A percentile compares a stretch with the other conserved stretches of the same genome.
These are phyloP conservation scores for Epinephelus malabaricus DNA, from an alignment of 2,797 vertebrate genomes.

Conservation along the genomic window DNA sequence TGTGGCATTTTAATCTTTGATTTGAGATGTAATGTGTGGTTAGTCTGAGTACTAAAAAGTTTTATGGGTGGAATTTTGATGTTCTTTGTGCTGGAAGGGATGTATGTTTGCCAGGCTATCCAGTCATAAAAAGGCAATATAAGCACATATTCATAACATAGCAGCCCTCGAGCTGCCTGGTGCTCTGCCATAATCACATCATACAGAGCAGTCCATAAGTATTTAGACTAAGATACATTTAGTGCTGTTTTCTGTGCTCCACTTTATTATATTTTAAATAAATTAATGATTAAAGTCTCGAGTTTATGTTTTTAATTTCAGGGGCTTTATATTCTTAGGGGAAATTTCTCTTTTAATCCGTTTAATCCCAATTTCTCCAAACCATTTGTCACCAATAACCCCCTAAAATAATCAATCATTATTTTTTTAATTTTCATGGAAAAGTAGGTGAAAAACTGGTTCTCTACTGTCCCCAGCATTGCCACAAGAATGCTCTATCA, in stretches of 20 bases:
- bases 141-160: conserved; percentile 32
- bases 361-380: no score
- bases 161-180: conserved; percentile 5
- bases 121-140: conserved; percentile 42
- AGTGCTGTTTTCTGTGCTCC: background rate
- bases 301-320: background rate
- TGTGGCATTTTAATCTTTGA: conserved; percentile 56
- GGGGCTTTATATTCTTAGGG: background rate
- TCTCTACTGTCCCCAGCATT: no score
- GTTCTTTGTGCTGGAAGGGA: conserved; percentile 36
- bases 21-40: conserved; percentile 43
- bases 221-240: conserved; percentile 19
- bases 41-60: conserved; percentile 39
- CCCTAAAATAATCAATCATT: no score
- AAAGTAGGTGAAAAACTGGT: no score
- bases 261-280: background rate
- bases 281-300: background rate
- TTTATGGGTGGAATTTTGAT: conserved; percentile 41
- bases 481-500: no score
- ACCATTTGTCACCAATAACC: no score
- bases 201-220: background rate
- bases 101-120: conserved; percentile 16
- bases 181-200: conserved; percentile 27
- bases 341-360: background rate
- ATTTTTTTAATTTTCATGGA: no score